Evolutionary conservation across 2,797 vertebrate genomes (phyloP).

Genomic region (Manis javanica): DNA sequence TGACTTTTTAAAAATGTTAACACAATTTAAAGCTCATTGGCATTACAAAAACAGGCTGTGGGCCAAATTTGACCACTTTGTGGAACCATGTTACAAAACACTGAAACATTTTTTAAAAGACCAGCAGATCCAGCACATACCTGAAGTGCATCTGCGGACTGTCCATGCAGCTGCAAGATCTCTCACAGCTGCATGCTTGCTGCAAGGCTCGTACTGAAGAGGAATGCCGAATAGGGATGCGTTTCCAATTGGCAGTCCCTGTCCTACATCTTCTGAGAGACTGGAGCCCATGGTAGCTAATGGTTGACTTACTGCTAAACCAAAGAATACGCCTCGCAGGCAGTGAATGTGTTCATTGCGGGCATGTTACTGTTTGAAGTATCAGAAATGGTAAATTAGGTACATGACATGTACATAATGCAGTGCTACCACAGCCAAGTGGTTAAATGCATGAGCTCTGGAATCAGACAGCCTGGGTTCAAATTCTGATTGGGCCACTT

Average conservation of each 20-base stretch:
- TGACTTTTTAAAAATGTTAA: not conserved
- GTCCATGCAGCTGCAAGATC: not conserved
- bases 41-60: not conserved
- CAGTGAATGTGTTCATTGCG: not conserved
- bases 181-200: not conserved
- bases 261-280: not conserved
- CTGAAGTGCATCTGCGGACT: not conserved
- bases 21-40: not conserved
- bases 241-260: not conserved
- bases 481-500: not conserved
- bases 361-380: not conserved
- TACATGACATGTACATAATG: not conserved
- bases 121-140: not conserved
- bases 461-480: not conserved
- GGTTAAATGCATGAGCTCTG: not conserved
- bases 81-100: not conserved
- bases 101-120: not conserved
- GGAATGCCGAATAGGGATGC: not conserved
- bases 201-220: not conserved
- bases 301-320: not conserved
- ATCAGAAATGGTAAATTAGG: not conserved
- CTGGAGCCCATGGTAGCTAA: not conserved
- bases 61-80: not conserved
- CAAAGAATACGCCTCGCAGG: not conserved
- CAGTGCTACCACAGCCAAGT: not conserved